Evolutionary conservation across 2,113 vertebrate species (phyloP), one percentile per base, ranked within the genome.

Genomic region (Melierax canorus): DNA sequence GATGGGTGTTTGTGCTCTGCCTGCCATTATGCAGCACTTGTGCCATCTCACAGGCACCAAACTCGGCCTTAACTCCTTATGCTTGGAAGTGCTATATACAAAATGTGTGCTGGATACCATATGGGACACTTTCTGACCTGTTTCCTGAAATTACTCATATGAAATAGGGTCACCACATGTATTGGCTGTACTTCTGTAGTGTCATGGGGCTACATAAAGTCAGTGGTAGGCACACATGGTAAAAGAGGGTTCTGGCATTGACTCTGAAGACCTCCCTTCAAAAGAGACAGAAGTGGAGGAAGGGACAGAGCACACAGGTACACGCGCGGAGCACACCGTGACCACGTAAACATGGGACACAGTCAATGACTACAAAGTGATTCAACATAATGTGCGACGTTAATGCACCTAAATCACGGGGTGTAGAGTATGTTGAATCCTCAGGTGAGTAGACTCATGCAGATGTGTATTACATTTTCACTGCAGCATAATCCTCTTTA

Each of bases 1-100:
- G 59, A 29, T 53, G 34, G 19, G 15, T 79, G 20, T 21, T 30
- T 67, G 60, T 48, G 38, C 23, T 79, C 46, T 12, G 2, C 45
- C n/a, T 68, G 41, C 24, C 50, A 5, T 34, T 73, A 32, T 23
- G 72, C 29, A 89, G 38, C 10, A 10, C 45, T 53, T 0, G 0
- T 38, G 79, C 21, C 63, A 14, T 73, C 32, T 59, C 62, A 50
- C 0, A 0, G 0, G 9, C 36, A 41, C 32, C 63, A 81, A 90
- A 74, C 24, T 60, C 1, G 0, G 34, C 41, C 67, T 81, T 27
- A 45, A 69, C 36, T 55, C 39, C 38, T 75, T 45, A 43, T 36
- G 11, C 62, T 27, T 48, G 30, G 39, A 62, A 26, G 1, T 66
- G 10, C 17, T 62, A 3, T 6, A 19, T 56, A 32, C 15, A 71